Conservation (phyloP, 23 tunicate species). For the Diplosoma virens region DNA sequence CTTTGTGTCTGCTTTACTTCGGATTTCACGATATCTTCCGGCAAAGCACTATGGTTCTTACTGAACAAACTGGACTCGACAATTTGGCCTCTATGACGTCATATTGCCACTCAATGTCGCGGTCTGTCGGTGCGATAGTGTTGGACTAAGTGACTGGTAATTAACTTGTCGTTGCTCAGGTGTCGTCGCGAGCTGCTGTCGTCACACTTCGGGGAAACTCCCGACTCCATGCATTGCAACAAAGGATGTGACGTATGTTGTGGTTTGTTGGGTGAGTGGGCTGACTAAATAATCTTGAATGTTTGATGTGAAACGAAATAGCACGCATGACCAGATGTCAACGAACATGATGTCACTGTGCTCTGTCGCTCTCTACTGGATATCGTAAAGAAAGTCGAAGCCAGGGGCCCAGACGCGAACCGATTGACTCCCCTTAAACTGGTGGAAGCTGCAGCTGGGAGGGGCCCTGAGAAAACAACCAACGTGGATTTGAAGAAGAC, state of each 20-base stretch:
- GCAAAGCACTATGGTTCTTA: conserved; percentile 69
- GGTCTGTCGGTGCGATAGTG: too few relatives aligned
- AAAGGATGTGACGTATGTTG: conserved; percentile 53
- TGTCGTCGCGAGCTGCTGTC: conserved; percentile 51
- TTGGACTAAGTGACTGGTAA: too few relatives aligned
- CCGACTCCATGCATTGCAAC: conserved; percentile 28
- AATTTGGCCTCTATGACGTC: conserved; percentile 56
- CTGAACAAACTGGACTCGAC: conserved; percentile 60
- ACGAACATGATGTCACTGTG: conserved; percentile 34
- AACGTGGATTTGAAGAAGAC: conserved; percentile 14
- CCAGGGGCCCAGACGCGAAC: conserved; percentile 42
- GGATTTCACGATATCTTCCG: conserved; percentile 71
- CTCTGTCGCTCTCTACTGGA: conserved; percentile 34
- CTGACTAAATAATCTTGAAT: background rate
- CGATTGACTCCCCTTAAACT: conserved; percentile 67
- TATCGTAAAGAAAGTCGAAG: conserved; percentile 15
- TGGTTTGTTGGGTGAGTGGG: conserved; percentile 1
- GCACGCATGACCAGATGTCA: background rate
- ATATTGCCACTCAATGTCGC: too few relatives aligned
- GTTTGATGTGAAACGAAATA: background rate
- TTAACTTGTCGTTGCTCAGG: conserved; percentile 6
- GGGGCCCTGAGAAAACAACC: conserved; percentile 47
- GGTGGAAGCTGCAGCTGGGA: conserved; percentile 64
- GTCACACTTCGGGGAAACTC: conserved; percentile 51
- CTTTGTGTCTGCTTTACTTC: conserved; percentile 66